These are phyloP conservation scores for Wasmannia auropunctata DNA, from an alignment of 1,140 invertebrate species.

Conservation along the genomic window DNA sequence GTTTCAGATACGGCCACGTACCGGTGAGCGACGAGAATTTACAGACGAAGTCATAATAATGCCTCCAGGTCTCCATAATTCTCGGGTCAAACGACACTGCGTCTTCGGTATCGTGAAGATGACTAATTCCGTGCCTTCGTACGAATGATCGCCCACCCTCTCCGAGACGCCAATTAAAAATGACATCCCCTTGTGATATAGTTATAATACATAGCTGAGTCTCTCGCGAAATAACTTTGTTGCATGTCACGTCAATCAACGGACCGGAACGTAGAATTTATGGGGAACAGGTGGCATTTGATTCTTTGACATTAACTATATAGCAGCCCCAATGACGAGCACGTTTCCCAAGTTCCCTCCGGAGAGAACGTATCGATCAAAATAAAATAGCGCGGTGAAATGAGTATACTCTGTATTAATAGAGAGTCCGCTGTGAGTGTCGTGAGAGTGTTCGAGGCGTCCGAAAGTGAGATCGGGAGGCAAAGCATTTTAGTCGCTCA, in stretches of 20 bases:
- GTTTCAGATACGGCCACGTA: slow-evolving; percentile 37
- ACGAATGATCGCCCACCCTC: neutral
- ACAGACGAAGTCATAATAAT: slow-evolving; percentile 13
- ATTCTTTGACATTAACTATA: neutral
- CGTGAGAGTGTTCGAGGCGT: neutral
- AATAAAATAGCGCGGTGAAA: neutral
- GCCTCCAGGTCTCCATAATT: neutral
- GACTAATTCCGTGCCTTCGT: neutral
- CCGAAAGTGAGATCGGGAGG: neutral
- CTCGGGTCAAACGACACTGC: neutral
- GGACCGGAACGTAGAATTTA: neutral
- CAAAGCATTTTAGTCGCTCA: neutral
- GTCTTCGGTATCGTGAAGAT: neutral
- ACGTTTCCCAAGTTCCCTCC: neutral
- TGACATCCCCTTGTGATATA: neutral
- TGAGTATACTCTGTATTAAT: neutral
- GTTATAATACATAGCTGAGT: neutral
- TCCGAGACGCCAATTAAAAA: neutral
- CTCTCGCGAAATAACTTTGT: neutral
- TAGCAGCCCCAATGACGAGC: neutral
- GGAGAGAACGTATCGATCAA: neutral
- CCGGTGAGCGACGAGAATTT: slow-evolving; percentile 15
- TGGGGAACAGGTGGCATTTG: neutral
- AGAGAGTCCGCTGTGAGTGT: neutral
- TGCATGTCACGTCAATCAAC: neutral